phyloP scores from a whole-genome alignment of 2,888 invertebrate genomes.

The Apodemia mormo region DNA sequence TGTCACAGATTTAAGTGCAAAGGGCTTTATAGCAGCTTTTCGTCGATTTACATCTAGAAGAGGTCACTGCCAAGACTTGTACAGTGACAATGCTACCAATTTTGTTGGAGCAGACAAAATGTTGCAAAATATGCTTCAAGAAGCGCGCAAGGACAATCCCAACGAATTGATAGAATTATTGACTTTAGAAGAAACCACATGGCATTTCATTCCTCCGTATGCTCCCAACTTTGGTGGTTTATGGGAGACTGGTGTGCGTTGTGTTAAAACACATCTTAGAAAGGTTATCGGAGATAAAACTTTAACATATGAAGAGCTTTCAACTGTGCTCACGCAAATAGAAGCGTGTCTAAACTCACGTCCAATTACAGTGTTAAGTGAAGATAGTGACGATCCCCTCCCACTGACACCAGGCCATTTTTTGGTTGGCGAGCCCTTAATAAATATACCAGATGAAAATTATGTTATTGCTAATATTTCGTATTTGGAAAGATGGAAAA shows the following conservation, averaged over 20 bases:
- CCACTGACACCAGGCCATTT: slow-evolving; percentile 18
- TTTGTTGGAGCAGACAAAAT: background rate
- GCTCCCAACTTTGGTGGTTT: slow-evolving; percentile 37
- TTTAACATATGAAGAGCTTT: slow-evolving; percentile 34
- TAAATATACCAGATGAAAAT: background rate
- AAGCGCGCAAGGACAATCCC: background rate
- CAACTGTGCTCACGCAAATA: slow-evolving; percentile 33
- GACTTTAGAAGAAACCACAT: slow-evolving; percentile 15
- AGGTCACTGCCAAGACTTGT: slow-evolving; percentile 22
- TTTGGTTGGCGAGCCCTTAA: slow-evolving; percentile 10
- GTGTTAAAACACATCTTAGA: slow-evolving; percentile 29
- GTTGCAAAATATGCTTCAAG: background rate
- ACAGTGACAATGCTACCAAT: slow-evolving; percentile 16
- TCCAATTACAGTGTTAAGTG: slow-evolving; percentile 22
- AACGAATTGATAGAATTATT: background rate
- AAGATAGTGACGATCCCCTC: background rate
- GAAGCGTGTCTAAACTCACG: slow-evolving; percentile 37
- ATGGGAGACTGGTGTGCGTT: slow-evolving; percentile 39
- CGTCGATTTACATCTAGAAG: slow-evolving; percentile 17
- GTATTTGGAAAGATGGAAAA: slow-evolving; percentile 16
- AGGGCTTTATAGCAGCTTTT: slow-evolving; percentile 25
- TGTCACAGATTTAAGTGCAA: slow-evolving; percentile 18
- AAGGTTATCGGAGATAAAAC: slow-evolving; percentile 27
- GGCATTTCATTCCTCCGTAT: slow-evolving; percentile 38
- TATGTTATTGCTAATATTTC: background rate